Percentiles rank a stretch among this genome's conserved stretches.
Conservation (phyloP, 1,140 invertebrate species). For the Drosophila busckii region DNA sequence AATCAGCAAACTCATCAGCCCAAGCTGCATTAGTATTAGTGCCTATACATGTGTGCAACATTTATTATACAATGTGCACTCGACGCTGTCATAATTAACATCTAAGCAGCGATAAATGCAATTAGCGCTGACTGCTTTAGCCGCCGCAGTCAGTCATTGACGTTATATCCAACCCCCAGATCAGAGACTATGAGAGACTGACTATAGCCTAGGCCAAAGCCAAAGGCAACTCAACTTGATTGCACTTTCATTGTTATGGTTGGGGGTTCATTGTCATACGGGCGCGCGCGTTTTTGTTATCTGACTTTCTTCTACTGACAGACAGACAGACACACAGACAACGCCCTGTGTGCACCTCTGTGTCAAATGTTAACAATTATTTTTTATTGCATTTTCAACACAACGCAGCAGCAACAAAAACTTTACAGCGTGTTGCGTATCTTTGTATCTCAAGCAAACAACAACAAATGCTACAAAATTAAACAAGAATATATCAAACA, state of each 20-base stretch:
- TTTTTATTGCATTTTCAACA: conserved; percentile 39
- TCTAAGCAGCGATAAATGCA: conserved; percentile 64
- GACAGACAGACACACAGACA: conserved; percentile 13
- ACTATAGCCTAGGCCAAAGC: not conserved
- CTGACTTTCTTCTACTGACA: conserved; percentile 1
- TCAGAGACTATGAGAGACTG: not conserved
- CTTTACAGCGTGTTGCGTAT: conserved; percentile 5
- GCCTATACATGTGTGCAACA: conserved; percentile 5
- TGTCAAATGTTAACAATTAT: conserved; percentile 55
- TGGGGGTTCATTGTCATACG: conserved; percentile 62
- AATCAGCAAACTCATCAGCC: conserved; percentile 15
- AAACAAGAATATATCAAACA: conserved; percentile 23
- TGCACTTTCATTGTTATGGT: conserved; percentile 63
- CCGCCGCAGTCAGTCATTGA: conserved; percentile 49
- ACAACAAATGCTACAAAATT: conserved; percentile 28
- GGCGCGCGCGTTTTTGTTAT: conserved; percentile 11
- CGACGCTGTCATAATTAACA: conserved; percentile 60
- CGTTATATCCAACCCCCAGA: conserved; percentile 34
- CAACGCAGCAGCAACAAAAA: conserved; percentile 15
- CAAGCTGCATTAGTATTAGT: not conserved
- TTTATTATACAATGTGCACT: conserved; percentile 31
- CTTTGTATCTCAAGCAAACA: conserved; percentile 43
- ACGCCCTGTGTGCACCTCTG: conserved; percentile 24
- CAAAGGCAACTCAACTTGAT: conserved; percentile 48
- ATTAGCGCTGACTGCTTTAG: conserved; percentile 46